Evolutionary conservation across 2,797 vertebrate genomes (phyloP).

Genomic region (Nyctibius grandis): DNA sequence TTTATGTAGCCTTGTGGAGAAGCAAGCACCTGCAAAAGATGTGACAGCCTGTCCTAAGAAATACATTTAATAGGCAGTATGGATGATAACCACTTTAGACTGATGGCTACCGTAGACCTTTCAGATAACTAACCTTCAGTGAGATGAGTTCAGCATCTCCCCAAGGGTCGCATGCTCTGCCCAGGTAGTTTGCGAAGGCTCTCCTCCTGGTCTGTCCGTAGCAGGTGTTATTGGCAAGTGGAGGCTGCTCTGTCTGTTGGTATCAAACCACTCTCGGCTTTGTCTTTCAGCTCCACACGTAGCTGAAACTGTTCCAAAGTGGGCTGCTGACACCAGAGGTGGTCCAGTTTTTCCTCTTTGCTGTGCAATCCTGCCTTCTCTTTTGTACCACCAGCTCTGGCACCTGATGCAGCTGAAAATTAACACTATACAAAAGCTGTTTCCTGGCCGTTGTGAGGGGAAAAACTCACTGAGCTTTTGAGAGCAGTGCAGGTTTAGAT

Average conservation of each 20-base stretch:
- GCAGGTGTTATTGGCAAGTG: background rate
- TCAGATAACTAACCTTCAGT: background rate
- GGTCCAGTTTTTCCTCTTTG: background rate
- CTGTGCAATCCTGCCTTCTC: background rate
- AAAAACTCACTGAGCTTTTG: background rate
- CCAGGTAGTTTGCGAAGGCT: background rate
- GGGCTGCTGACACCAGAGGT: background rate
- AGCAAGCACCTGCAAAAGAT: background rate
- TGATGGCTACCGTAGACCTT: background rate
- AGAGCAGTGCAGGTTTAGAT: background rate
- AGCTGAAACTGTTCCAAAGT: background rate
- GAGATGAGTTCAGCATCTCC: background rate
- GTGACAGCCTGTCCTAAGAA: background rate
- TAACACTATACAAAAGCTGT: background rate
- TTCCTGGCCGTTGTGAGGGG: background rate
- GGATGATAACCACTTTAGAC: background rate
- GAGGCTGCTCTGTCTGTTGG: background rate
- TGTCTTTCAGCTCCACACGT: background rate
- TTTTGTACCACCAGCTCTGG: background rate
- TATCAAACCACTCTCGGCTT: background rate
- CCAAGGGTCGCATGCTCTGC: background rate
- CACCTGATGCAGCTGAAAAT: background rate
- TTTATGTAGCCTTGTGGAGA: background rate
- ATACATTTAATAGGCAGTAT: background rate
- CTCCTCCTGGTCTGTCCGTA: background rate